Evolutionary conservation across 2,888 invertebrate genomes (phyloP), one percentile per base, ranked within the genome.

Genomic region (Chironomus tentans): DNA sequence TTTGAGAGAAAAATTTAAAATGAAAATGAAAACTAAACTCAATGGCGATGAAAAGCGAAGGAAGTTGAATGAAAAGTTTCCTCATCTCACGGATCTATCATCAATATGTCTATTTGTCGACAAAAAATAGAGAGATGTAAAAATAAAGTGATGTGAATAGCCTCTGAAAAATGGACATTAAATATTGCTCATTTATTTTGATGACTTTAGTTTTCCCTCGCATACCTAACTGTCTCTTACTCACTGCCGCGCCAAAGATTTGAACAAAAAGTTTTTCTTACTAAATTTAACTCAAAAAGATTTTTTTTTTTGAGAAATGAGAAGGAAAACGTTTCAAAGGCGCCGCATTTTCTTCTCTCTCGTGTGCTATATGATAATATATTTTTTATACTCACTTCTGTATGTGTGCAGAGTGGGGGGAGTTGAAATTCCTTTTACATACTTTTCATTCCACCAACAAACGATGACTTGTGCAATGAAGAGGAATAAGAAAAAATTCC

Each of bases 181-280:
- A 73, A 73, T 38, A 62, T 18, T 38, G 68, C 38, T 73, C 56
- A 73, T 73, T 73, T 73, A 73, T 28, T 73, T 73, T 73, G 38
- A 73, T 18, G 62, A 46, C 46, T 62, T 13, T 48, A 73, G 24
- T 71, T 70, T 46, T 70, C 10, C 46, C 1, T 56, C 56, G 18
- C 56, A 56, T 56, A n/a, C 15, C 56, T 56, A 2, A 15, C 56
- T n/a, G 15, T 18, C 56, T 56, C 56, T 15, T 18, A 18, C 18
- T 15, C 38, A 38, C 7, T 38, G 10, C 10, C 10, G 38, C 38
- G 38, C 38, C 5, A 10, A 10, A 38, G 4, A 38, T 38, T 7
- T 38, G 38, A 38, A n/a, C 13, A 50, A 50, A 50, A 50, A 50
- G 5, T 50, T 56, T 56, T 56, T 56, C 18, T 18, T 18, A 18